A percentile compares a stretch with the other conserved stretches of the same genome.
phyloP scores from a whole-genome alignment of 2,797 vertebrate genomes.

The Gymnopithys bicolor region DNA sequence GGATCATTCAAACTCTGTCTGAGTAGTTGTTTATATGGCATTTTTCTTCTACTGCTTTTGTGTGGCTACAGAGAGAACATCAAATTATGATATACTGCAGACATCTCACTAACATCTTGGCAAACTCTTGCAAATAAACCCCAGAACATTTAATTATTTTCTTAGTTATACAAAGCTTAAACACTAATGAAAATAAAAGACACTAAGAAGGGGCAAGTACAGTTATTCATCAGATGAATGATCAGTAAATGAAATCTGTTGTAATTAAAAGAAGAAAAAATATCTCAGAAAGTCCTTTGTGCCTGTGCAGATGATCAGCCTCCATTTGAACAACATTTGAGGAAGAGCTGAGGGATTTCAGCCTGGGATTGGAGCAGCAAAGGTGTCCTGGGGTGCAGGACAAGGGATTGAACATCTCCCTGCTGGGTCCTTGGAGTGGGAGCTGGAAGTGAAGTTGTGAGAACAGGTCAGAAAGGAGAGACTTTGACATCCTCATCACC shows the following conservation, averaged over 20 bases:
- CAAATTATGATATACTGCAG: slow-evolving; percentile 75
- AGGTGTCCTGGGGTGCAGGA: not conserved
- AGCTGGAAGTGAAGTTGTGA: not conserved
- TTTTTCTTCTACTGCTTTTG: slow-evolving; percentile 72
- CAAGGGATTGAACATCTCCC: not conserved
- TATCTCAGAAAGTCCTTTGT: not conserved
- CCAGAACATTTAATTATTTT: slow-evolving; percentile 67
- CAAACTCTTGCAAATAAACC: slow-evolving; percentile 66
- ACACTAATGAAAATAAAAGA: slow-evolving; percentile 65
- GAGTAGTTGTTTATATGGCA: slow-evolving; percentile 72
- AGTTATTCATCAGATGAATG: not conserved
- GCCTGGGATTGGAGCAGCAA: not conserved
- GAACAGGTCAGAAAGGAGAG: not conserved
- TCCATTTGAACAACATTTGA: not conserved
- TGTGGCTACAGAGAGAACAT: slow-evolving; percentile 58
- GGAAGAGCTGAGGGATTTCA: not conserved
- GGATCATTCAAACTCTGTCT: slow-evolving; percentile 73
- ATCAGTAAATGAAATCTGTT: not conserved
- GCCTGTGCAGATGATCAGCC: not conserved
- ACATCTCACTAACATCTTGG: slow-evolving; percentile 45
- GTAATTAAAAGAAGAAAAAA: not conserved
- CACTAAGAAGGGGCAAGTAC: slow-evolving; percentile 32
- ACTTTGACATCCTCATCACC: not conserved
- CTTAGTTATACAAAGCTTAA: slow-evolving; percentile 74
- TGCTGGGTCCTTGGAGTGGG: not conserved